phyloP scores from a whole-genome alignment of 35 echinoderm and acorn worm genomes.

The Anneissia japonica region DNA sequence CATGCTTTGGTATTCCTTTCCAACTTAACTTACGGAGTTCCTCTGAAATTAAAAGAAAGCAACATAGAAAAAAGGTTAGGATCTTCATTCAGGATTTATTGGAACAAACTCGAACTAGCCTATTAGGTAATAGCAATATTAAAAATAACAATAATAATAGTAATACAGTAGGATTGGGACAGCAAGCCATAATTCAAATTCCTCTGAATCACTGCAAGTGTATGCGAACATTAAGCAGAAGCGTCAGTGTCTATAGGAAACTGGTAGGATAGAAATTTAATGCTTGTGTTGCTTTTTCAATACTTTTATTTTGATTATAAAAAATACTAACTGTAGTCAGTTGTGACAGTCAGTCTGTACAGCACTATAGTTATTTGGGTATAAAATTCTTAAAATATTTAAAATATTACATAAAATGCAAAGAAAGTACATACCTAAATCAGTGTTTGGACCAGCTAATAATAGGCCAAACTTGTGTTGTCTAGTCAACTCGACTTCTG shows the following conservation, averaged over 20 bases:
- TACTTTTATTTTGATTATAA: not conserved
- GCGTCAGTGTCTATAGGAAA: not conserved
- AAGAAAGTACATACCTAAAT: slow-evolving; percentile 57
- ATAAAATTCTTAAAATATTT: not conserved
- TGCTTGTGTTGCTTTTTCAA: not conserved
- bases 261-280: not conserved
- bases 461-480: slow-evolving; percentile 68
- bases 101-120: too few relatives aligned
- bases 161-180: too few relatives aligned
- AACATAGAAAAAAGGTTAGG: slow-evolving; percentile 1
- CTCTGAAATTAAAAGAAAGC: slow-evolving; percentile 46
- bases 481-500: slow-evolving; percentile 51
- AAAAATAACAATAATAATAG: too few relatives aligned
- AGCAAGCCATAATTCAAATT: too few relatives aligned
- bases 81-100: not conserved
- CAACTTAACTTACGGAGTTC: slow-evolving; percentile 84
- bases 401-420: not conserved
- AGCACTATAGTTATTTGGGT: not conserved
- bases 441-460: slow-evolving; percentile 75
- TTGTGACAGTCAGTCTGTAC: not conserved
- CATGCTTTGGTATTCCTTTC: slow-evolving; percentile 74
- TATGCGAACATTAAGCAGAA: too few relatives aligned
- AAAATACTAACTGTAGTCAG: not conserved
- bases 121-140: too few relatives aligned
- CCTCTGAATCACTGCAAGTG: too few relatives aligned